Evolutionary conservation across 2,888 invertebrate species (phyloP).

Genomic region (Odontocolon sp.): DNA sequence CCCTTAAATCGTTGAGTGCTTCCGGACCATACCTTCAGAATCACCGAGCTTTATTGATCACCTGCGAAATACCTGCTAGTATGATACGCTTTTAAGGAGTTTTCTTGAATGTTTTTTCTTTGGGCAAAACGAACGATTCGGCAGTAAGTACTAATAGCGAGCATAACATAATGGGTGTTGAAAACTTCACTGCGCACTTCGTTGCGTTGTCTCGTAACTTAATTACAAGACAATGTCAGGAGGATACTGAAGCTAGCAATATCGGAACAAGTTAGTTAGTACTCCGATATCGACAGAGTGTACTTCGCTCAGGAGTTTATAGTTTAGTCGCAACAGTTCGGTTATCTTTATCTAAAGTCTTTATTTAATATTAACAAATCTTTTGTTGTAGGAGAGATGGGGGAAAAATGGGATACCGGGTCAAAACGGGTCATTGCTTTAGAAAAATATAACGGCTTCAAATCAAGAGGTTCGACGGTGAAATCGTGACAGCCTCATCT

Average conservation of each 20-base stretch:
- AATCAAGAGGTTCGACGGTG: too few relatives aligned
- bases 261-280: slow-evolving; percentile 17
- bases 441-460: too few relatives aligned
- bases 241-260: slow-evolving; percentile 1
- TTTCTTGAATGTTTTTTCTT: background rate
- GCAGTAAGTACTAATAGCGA: background rate
- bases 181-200: background rate
- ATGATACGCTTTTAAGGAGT: background rate
- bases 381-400: too few relatives aligned
- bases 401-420: too few relatives aligned
- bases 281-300: background rate
- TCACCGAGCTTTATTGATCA: slow-evolving; percentile 15
- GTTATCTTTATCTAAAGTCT: slow-evolving; percentile 2
- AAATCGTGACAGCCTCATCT: too few relatives aligned
- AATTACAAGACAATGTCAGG: slow-evolving; percentile 1
- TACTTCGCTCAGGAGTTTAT: slow-evolving; percentile 16
- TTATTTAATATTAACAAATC: too few relatives aligned
- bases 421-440: too few relatives aligned
- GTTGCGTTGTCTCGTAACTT: slow-evolving; percentile 1
- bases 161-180: background rate
- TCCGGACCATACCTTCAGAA: background rate
- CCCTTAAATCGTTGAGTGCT: slow-evolving; percentile 16
- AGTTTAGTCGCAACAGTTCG: slow-evolving; percentile 20
- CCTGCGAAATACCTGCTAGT: background rate
- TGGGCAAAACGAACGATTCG: background rate